Evolutionary conservation across 2,888 invertebrate genomes (phyloP), one percentile per base, ranked within the genome.

Genomic region (Mimas tiliae): DNA sequence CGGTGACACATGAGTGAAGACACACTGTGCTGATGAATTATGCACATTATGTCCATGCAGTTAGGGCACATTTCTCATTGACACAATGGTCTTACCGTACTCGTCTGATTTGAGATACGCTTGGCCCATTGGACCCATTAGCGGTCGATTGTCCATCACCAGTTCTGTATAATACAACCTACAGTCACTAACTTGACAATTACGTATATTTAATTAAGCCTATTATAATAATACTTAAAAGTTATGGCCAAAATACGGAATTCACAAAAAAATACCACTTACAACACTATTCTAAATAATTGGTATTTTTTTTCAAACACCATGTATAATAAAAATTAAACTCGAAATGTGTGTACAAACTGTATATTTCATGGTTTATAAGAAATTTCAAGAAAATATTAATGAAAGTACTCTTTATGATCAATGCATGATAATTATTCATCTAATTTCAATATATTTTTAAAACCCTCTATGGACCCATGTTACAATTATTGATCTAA

Each of bases 71-170:
- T 80, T 74, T 84, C 77, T 73, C 75, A 75, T 80, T 73, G 76
- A 73, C 73, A 71, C 72, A 69, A 45, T 72, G 78, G 81, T 86
- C 96, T 96, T 96, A 97, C 97, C 97, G 94, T 96, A 96, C 94
- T 95, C 95, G 94, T 97, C 97, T 90, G 96, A 95, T 95, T 96
- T 96, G 94, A 97, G 95, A 95, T 97, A 97, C 89, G 95, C 95
- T 94, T 96, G 96, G 93, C 96, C 96, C 95, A 95, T 94, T 84
- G 96, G 95, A 94, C 96, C 96, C 94, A 96, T 95, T 94, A 95
- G 95, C 87, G 95, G 95, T 89, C 96, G 96, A 94, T 94, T 96
- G 95, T 96, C 96, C 94, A 95, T 95, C 95, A 96, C 95, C 94
- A 95, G 88, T 85, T 94, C 94, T 94, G 94, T 84, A 82, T 80